Base-by-base conservation (phyloP, 2,888 invertebrate species). In the Hyles lineata region DNA sequence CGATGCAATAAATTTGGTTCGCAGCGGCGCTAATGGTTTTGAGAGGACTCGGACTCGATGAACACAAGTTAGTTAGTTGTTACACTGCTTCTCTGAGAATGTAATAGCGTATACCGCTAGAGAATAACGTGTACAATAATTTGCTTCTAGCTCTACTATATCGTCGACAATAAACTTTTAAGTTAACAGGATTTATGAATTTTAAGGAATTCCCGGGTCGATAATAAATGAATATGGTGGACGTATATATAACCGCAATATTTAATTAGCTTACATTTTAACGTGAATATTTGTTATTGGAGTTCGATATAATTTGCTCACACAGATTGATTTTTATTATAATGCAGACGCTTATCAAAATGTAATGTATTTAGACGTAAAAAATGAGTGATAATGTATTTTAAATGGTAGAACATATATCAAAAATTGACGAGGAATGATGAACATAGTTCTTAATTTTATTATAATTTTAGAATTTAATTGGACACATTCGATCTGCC, bases 171-270 rank as follows among this genome's bases (percentile, higher is more conserved):
- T 67, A 67, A 67, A 21, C 23, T 67, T 67, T 43, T 43, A 67
- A 17, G 67, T 43, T 67, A 50, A 50, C 67, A 50, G 7, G 35
- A 62, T 43, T 43, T 67, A 67, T 8, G 50, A 63, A 63, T 63
- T 17, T 29, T 29, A 21, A 43, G 15, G 11, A n/a, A 75, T 75
- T 76, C 75, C 75, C 70, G 69, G 73, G 43, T 50, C 50, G 67
- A 67, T 67, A 23, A 43, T 17, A 50, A 17, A 50, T 67, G 43
- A 8, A 67, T 21, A 21, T 21, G 6, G 23, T 43, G 15, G 25
- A 15, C 21, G 19, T 63, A 63, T 67, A 23, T 67, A 43, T 67
- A 67, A 43, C 43, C 11, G n/a, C 9, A 63, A 43, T 23, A 23
- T 17, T 43, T 67, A 23, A 67, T 67, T 67, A 43, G 67, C 67